phyloP scores from a whole-genome alignment of 64 coral and sea anemone genomes.

The Trachythela sp. region DNA sequence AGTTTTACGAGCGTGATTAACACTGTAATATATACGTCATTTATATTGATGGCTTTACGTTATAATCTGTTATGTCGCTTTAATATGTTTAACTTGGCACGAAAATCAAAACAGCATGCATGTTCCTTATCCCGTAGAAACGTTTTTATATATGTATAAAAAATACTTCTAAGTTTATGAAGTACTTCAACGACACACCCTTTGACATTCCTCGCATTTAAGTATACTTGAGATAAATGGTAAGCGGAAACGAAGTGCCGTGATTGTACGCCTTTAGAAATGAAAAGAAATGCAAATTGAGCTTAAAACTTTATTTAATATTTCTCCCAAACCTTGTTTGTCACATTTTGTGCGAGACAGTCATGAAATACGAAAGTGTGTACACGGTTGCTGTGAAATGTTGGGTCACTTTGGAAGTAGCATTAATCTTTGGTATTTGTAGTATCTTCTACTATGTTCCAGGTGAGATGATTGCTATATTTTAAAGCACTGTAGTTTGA shows the following conservation, averaged over 20 bases:
- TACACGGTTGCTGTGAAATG: background rate
- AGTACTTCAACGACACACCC: background rate
- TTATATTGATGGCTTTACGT: background rate
- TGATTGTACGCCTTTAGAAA: background rate
- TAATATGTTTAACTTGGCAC: background rate
- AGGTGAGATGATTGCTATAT: background rate
- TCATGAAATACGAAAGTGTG: background rate
- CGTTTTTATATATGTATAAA: too few species aligned
- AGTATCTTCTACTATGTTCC: background rate
- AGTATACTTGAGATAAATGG: background rate
- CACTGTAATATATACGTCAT: background rate
- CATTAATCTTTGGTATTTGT: background rate
- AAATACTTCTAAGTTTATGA: background rate
- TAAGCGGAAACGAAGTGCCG: background rate
- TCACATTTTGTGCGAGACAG: background rate
- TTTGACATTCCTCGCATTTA: background rate
- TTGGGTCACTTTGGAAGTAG: background rate
- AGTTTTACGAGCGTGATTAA: constrained; percentile 4
- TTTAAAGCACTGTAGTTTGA: too few species aligned
- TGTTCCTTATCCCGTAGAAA: background rate
- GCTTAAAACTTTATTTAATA: background rate
- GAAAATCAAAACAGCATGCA: background rate
- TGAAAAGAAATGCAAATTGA: background rate
- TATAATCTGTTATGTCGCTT: background rate
- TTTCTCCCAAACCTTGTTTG: background rate